These are phyloP conservation scores for Danio choprae DNA, from an alignment of 2,797 vertebrate genomes.

Conservation along the genomic window DNA sequence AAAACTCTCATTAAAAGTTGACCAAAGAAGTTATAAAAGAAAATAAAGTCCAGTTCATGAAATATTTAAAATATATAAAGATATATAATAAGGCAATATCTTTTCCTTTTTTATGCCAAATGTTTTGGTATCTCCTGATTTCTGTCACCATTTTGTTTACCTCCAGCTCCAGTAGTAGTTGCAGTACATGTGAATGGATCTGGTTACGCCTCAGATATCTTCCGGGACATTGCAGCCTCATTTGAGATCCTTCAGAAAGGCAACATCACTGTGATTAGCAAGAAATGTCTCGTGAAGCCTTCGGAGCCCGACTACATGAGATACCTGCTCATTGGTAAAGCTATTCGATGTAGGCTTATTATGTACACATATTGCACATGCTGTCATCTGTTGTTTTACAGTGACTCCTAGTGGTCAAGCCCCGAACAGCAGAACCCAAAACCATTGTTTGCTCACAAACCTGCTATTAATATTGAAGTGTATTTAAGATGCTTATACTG, in stretches of 20 bases:
- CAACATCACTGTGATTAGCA: constrained; percentile 85
- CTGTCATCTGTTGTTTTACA: not conserved
- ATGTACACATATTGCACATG: not conserved
- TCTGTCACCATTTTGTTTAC: not conserved
- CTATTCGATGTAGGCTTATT: not conserved
- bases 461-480: not conserved
- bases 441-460: not conserved
- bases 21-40: not conserved
- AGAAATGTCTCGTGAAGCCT: constrained; percentile 78
- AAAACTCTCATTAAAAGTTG: too few species aligned
- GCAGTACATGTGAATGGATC: constrained; percentile 78
- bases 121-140: not conserved
- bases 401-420: constrained; percentile 47
- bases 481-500: not conserved
- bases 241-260: constrained; percentile 83
- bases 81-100: not conserved
- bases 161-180: constrained; percentile 76
- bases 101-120: not conserved
- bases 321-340: constrained; percentile 65
- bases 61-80: too few species aligned
- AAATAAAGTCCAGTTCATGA: not conserved
- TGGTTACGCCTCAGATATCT: constrained; percentile 84
- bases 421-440: not conserved
- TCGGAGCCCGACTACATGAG: constrained; percentile 73
- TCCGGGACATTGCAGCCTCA: constrained; percentile 80